These are phyloP conservation scores for Zeugodacus cucurbitae DNA, from an alignment of 1,140 invertebrate genomes.

Conservation along the genomic window DNA sequence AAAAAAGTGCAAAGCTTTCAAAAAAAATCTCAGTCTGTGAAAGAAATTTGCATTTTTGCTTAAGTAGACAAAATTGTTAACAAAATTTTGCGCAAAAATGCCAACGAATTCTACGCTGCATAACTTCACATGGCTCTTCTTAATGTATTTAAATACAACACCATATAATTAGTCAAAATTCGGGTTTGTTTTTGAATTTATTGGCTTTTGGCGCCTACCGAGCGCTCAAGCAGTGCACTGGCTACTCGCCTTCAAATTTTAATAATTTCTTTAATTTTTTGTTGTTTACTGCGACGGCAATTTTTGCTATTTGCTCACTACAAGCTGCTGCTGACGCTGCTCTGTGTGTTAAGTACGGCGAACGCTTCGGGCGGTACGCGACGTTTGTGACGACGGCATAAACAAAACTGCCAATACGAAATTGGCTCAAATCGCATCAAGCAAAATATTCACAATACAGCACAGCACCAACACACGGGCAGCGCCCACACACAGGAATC, in stretches of 20 bases:
- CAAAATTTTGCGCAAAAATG: too few species aligned
- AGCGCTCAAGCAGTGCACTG: not conserved
- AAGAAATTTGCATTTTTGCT: not conserved
- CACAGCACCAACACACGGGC: not conserved
- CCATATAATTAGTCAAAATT: not conserved
- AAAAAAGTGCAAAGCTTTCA: not conserved
- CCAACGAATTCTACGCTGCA: too few species aligned
- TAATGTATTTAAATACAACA: not conserved
- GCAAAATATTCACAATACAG: constrained; percentile 44
- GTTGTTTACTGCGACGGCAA: not conserved
- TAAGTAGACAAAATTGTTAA: not conserved
- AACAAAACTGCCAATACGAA: constrained; percentile 49
- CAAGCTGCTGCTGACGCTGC: not conserved
- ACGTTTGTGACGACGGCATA: constrained; percentile 47
- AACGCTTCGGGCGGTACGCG: constrained; percentile 37
- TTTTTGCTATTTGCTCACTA: not conserved
- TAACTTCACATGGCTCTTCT: not conserved
- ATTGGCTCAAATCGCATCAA: constrained; percentile 46
- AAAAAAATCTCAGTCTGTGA: not conserved
- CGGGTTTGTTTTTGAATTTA: not conserved
- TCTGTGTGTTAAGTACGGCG: not conserved
- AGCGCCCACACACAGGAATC: not conserved
- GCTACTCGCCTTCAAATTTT: not conserved
- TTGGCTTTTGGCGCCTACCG: not conserved
- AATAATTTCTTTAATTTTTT: not conserved